A percentile compares a stretch with the other conserved stretches of the same genome.
These are phyloP conservation scores for Leptoteleia sp. DNA, from an alignment of 1,140 invertebrate species.

Conservation along the genomic window DNA sequence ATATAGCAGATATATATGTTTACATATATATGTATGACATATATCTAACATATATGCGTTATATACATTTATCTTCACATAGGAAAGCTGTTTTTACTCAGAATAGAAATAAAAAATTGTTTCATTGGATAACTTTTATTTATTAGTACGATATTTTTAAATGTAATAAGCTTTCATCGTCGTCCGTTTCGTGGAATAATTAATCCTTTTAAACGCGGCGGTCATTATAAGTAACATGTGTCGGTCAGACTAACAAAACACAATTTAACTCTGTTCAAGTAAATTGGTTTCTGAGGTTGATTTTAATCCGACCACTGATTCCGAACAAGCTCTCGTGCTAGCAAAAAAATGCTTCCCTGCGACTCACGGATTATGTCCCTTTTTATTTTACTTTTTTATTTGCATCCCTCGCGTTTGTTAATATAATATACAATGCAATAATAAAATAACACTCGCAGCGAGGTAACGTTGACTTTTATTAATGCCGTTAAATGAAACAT, in stretches of 20 bases:
- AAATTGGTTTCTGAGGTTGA: constrained; percentile 54
- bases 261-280: constrained; percentile 34
- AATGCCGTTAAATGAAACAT: no score
- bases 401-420: no score
- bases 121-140: no score
- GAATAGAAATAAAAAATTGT: no score
- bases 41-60: no score
- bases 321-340: not conserved
- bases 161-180: constrained; percentile 43
- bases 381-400: not conserved
- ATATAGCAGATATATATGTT: no score
- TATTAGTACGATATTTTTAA: no score
- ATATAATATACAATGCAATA: not conserved
- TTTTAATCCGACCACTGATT: constrained; percentile 46
- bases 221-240: constrained; percentile 48
- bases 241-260: constrained; percentile 45
- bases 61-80: no score
- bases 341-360: constrained; percentile 26
- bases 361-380: constrained; percentile 12
- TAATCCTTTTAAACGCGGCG: constrained; percentile 48
- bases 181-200: constrained; percentile 35
- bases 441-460: no score
- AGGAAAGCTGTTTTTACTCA: no score
- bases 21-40: no score
- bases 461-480: no score